Evolutionary conservation across 2,113 vertebrate species (phyloP).

Genomic region (Eira barbara): DNA sequence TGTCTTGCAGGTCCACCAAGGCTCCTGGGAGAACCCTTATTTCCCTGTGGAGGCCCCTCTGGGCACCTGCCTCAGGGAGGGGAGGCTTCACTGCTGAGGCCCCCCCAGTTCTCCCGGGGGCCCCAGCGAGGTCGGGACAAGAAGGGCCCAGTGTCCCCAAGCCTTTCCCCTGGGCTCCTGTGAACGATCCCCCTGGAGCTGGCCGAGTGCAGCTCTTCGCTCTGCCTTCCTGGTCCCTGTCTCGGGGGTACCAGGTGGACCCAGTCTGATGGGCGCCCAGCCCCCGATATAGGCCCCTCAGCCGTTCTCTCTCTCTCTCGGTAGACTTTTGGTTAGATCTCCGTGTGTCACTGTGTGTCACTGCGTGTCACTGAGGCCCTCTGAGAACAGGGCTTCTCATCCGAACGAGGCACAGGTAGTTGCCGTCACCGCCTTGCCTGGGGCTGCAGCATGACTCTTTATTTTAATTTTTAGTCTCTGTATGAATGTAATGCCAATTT

Average conservation of each 20-base stretch:
- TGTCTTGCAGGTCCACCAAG: neutral
- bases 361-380: neutral
- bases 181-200: no score
- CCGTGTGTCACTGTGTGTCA: neutral
- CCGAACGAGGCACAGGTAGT: rapidly evolving
- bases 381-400: neutral
- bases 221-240: neutral
- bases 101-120: rapidly evolving
- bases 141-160: neutral
- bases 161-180: neutral
- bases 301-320: rapidly evolving
- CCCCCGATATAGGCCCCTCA: neutral
- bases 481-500: slow-evolving; percentile 59
- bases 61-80: neutral
- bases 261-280: rapidly evolving
- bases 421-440: neutral
- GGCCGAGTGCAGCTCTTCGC: rapidly evolving
- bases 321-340: neutral
- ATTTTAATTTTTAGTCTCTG: slow-evolving; percentile 61
- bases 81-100: neutral
- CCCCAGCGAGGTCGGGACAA: neutral
- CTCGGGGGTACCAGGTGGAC: neutral
- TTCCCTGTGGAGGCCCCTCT: neutral
- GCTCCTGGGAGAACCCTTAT: neutral
- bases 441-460: neutral